phyloP scores from a whole-genome alignment of 2,888 invertebrate genomes.

The Eupithecia abbreviata region DNA sequence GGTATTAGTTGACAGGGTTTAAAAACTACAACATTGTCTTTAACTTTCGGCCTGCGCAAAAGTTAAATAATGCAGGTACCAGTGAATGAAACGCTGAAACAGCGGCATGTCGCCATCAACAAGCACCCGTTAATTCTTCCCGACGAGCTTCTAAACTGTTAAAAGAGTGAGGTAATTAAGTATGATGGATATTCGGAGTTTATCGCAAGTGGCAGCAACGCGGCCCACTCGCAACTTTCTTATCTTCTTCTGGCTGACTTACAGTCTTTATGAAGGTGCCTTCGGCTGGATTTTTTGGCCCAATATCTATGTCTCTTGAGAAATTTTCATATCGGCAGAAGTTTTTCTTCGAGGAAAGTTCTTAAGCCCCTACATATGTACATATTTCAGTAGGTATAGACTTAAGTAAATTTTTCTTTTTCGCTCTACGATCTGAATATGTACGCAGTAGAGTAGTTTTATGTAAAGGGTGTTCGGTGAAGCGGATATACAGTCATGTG shows the following conservation, averaged over 20 bases:
- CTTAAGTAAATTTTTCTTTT: neutral
- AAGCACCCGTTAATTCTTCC: slow-evolving; percentile 70
- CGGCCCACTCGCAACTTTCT: slow-evolving; percentile 68
- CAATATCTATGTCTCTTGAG: slow-evolving; percentile 45
- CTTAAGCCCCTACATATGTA: slow-evolving; percentile 18
- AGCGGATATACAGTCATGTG: slow-evolving; percentile 6
- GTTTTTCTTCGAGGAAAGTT: slow-evolving; percentile 24
- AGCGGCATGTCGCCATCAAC: slow-evolving; percentile 66
- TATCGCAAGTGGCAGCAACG: slow-evolving; percentile 71
- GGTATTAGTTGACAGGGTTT: neutral
- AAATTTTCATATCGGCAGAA: slow-evolving; percentile 39
- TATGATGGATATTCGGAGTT: slow-evolving; percentile 80
- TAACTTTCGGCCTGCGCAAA: slow-evolving; percentile 22
- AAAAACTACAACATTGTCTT: neutral
- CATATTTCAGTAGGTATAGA: slow-evolving; percentile 16
- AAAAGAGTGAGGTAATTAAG: slow-evolving; percentile 79
- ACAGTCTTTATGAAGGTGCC: slow-evolving; percentile 59
- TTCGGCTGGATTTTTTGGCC: slow-evolving; percentile 56
- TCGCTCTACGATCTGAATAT: neutral
- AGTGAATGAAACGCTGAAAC: slow-evolving; percentile 62
- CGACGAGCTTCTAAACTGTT: slow-evolving; percentile 70
- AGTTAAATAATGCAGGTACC: slow-evolving; percentile 48
- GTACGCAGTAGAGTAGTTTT: slow-evolving; percentile 4
- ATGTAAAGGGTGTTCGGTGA: slow-evolving; percentile 3
- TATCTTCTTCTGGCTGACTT: slow-evolving; percentile 66